A percentile compares a stretch with the other conserved stretches of the same genome.
phyloP scores from a whole-genome alignment of 1,140 invertebrate genomes.

The Hestina assimilis region DNA sequence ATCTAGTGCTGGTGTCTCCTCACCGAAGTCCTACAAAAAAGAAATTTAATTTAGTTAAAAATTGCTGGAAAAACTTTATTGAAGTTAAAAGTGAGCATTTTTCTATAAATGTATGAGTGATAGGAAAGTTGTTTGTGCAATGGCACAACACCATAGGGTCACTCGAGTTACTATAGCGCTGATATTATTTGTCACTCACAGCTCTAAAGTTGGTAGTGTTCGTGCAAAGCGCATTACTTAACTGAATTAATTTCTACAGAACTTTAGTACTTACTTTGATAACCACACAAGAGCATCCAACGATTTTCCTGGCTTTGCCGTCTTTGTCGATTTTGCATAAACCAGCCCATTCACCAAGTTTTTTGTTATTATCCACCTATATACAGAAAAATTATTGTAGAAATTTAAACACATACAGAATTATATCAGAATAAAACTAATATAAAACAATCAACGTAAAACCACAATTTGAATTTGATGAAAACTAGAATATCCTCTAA shows the following conservation, averaged over 20 bases:
- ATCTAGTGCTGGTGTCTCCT: conserved; percentile 96
- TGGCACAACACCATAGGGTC: conserved; percentile 66
- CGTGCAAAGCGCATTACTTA: conserved; percentile 56
- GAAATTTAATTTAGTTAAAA: not conserved
- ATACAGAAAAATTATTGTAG: not conserved
- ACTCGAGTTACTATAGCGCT: conserved; percentile 53
- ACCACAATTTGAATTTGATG: no score
- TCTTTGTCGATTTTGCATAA: conserved; percentile 99
- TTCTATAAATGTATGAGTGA: conserved; percentile 49
- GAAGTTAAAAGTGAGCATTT: not conserved
- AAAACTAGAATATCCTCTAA: no score
- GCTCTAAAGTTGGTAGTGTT: conserved; percentile 43
- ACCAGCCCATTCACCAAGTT: conserved; percentile 99
- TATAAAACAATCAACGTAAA: no score
- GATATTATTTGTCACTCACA: conserved; percentile 38
- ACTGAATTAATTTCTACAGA: not conserved
- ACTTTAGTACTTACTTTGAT: conserved; percentile 85
- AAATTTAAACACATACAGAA: not conserved
- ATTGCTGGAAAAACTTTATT: not conserved
- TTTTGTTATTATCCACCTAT: conserved; percentile 97
- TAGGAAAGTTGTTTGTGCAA: conserved; percentile 65
- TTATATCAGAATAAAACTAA: not conserved
- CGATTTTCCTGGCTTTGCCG: conserved; percentile 98
- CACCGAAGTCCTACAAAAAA: conserved; percentile 92
- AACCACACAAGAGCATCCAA: conserved; percentile 98